Conservation (phyloP, 2,113 vertebrate species). For the Caracal caracal region DNA sequence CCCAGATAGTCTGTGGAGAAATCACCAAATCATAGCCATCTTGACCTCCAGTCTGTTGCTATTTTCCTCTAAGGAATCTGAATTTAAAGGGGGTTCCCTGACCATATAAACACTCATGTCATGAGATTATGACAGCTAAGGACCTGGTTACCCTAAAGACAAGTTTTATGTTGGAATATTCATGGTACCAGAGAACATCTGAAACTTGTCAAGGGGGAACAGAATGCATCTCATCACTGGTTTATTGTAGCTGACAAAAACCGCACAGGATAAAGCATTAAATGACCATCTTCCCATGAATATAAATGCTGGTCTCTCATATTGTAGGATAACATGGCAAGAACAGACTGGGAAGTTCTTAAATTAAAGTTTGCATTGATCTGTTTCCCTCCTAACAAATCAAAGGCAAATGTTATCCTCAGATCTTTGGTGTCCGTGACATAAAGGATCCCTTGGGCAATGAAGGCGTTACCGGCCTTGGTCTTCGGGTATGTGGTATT, state of each 20-base stretch:
- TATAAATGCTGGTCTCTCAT: conserved; percentile 91
- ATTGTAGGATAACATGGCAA: conserved; percentile 96
- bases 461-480: conserved; percentile 96
- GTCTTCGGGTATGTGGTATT: conserved; percentile 95
- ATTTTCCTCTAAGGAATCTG: background rate
- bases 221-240: background rate
- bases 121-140: background rate
- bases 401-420: conserved; percentile 93
- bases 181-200: background rate
- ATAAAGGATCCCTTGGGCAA: conserved; percentile 93
- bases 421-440: conserved; percentile 94
- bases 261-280: conserved; percentile 90
- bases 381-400: conserved; percentile 90
- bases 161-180: background rate
- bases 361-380: conserved; percentile 92
- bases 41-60: background rate
- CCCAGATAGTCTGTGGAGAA: background rate
- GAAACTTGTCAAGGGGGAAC: background rate
- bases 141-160: background rate
- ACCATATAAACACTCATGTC: background rate
- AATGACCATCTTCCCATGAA: conserved; percentile 92
- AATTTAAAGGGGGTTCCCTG: background rate
- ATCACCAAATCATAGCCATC: background rate
- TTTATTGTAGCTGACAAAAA: conserved; percentile 85
- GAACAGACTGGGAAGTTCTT: conserved; percentile 89